These are phyloP conservation scores for Callaeas wilsoni DNA, from an alignment of 2,113 vertebrate species.

Conservation along the genomic window DNA sequence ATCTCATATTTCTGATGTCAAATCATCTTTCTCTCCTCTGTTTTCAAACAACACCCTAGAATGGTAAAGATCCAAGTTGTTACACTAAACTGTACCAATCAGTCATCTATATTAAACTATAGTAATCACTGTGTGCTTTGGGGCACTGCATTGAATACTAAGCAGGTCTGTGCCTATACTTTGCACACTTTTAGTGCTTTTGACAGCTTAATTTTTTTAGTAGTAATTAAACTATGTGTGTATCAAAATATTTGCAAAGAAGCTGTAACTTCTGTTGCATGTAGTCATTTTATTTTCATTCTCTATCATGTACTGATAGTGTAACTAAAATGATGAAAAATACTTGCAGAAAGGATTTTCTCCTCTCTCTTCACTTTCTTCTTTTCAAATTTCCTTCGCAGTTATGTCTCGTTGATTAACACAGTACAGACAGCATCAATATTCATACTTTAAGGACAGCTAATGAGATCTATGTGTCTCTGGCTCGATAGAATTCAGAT, in stretches of 20 bases:
- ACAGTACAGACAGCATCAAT: not conserved
- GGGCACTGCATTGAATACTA: not conserved
- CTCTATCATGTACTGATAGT: accelerated
- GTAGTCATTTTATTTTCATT: not conserved
- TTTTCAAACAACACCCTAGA: not conserved
- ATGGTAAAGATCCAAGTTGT: accelerated
- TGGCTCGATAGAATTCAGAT: not conserved
- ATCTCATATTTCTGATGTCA: not conserved
- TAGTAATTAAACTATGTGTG: not conserved
- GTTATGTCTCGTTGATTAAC: not conserved
- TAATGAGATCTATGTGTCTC: not conserved
- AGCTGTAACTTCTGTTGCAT: not conserved
- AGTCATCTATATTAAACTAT: not conserved
- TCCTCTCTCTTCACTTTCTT: not conserved
- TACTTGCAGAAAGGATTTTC: not conserved
- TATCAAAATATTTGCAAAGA: not conserved
- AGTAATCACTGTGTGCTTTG: not conserved
- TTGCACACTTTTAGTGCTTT: not conserved
- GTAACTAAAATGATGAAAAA: not conserved
- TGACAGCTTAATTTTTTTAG: not conserved
- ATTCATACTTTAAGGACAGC: not conserved
- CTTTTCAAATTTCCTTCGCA: not conserved
- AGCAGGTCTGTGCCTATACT: not conserved
- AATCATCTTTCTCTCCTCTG: not conserved
- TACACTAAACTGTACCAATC: not conserved